A percentile compares a stretch with the other conserved stretches of the same genome.
These are phyloP conservation scores for Upupa epops DNA, from an alignment of 2,113 vertebrate genomes.

Conservation along the genomic window DNA sequence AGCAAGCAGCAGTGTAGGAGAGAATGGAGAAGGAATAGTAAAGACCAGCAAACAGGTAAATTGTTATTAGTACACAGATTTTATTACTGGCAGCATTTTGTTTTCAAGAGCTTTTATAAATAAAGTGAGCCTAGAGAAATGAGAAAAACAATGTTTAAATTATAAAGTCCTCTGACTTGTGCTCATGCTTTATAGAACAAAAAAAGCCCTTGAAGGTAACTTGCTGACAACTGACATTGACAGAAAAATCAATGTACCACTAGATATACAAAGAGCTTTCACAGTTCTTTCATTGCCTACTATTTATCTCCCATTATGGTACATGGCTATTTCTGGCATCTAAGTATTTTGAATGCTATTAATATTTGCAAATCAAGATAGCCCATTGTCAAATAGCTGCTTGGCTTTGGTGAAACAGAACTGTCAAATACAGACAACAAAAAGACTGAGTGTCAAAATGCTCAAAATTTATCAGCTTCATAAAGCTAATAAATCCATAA, in stretches of 20 bases:
- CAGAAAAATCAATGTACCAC: background rate
- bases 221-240: background rate
- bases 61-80: slow-evolving; percentile 31
- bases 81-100: slow-evolving; percentile 35
- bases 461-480: background rate
- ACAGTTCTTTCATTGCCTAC: background rate
- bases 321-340: background rate
- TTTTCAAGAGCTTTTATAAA: slow-evolving; percentile 35
- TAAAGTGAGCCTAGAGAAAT: background rate
- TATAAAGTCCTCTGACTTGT: background rate
- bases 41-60: slow-evolving; percentile 63
- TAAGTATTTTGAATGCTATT: background rate
- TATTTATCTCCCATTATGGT: too few relatives aligned
- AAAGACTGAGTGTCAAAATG: background rate
- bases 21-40: slow-evolving; percentile 66
- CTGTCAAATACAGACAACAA: background rate
- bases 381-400: background rate
- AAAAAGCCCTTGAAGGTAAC: background rate
- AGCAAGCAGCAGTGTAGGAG: slow-evolving; percentile 74
- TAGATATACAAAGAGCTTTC: background rate
- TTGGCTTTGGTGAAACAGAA: background rate
- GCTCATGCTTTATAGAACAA: background rate
- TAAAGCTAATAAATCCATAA: background rate
- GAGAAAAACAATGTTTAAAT: background rate
- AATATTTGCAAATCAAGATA: background rate